A percentile compares a stretch with the other conserved stretches of the same genome.
Conservation (phyloP, 2,797 vertebrate genomes). For the Chiroxiphia lanceolata region DNA sequence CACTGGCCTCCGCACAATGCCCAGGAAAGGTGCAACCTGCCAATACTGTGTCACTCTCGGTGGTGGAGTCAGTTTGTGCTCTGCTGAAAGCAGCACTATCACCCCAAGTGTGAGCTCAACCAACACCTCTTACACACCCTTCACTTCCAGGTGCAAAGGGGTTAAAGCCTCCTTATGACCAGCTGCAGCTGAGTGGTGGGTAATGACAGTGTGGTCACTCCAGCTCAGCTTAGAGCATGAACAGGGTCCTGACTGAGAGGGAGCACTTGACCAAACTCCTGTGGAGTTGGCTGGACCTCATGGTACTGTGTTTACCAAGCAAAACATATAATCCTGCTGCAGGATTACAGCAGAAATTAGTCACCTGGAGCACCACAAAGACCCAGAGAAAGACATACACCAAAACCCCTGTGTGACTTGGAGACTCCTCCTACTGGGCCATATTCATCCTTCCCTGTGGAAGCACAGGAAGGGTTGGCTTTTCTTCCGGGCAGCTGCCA, state of each 20-base stretch:
- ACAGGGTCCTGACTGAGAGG: fast-evolving
- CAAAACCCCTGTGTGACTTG: background rate
- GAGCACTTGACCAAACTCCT: background rate
- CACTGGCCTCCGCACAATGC: background rate
- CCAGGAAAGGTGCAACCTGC: background rate
- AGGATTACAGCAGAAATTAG: background rate
- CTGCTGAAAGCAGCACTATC: background rate
- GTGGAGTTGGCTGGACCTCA: background rate
- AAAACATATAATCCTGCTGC: background rate
- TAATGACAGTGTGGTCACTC: background rate
- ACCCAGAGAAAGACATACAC: background rate
- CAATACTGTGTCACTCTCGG: background rate
- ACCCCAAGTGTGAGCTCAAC: background rate
- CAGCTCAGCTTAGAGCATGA: background rate
- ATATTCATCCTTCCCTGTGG: background rate
- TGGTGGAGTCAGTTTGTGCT: background rate
- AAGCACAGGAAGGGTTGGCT: fast-evolving
- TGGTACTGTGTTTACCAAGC: background rate
- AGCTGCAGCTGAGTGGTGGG: background rate
- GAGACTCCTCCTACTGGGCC: background rate
- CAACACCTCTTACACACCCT: background rate
- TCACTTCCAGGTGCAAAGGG: background rate
- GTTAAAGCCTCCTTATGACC: background rate
- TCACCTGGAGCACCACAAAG: background rate
- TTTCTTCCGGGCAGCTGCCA: background rate